These are phyloP conservation scores for Coelinius sp. DNA, from an alignment of 2,888 invertebrate species.

Conservation along the genomic window DNA sequence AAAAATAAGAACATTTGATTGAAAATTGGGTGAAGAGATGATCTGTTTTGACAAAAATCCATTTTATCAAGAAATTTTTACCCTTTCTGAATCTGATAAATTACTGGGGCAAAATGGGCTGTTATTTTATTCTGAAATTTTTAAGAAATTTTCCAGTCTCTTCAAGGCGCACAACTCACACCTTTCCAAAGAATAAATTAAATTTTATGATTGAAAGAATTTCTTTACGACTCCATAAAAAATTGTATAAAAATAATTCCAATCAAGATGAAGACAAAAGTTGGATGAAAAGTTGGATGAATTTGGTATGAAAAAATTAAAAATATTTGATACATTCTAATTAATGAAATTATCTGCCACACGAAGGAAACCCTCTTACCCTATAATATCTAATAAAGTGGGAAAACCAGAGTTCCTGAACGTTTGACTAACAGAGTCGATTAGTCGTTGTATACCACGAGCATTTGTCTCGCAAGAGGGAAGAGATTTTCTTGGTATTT, in stretches of 20 bases:
- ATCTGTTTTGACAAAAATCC: too few relatives aligned
- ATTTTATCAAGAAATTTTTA: too few relatives aligned
- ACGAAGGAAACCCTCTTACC: background rate
- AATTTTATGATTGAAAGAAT: background rate
- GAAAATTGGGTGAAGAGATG: too few relatives aligned
- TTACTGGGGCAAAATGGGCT: too few relatives aligned
- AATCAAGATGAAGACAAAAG: too few relatives aligned
- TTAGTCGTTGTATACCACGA: background rate
- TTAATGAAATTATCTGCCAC: background rate
- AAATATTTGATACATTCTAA: background rate
- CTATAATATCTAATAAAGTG: background rate
- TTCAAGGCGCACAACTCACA: too few relatives aligned
- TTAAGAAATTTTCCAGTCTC: too few relatives aligned
- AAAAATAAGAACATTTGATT: too few relatives aligned
- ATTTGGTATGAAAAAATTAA: too few relatives aligned
- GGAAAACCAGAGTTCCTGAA: background rate
- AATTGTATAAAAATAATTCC: background rate
- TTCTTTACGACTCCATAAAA: background rate
- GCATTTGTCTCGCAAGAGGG: constrained; percentile 16
- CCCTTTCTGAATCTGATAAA: too few relatives aligned
- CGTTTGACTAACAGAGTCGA: background rate
- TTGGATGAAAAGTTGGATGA: too few relatives aligned
- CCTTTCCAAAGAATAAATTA: background rate
- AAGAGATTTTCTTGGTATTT: constrained; percentile 36
- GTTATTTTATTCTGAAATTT: too few relatives aligned